These are phyloP conservation scores for Agriopis aurantiaria DNA, from an alignment of 2,888 invertebrate species.

Conservation along the genomic window DNA sequence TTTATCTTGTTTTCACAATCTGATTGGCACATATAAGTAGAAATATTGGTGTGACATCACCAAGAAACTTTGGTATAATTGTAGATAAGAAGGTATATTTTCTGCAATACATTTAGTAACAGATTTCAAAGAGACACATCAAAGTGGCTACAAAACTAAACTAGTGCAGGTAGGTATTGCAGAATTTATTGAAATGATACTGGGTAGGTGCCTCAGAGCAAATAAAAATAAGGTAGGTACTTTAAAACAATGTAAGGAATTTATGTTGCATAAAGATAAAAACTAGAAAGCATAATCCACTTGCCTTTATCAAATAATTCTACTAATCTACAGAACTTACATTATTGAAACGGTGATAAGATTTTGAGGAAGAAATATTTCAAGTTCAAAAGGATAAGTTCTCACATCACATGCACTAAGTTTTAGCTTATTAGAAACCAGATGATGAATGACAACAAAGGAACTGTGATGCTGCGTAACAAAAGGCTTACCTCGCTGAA, in stretches of 20 bases:
- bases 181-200: background rate
- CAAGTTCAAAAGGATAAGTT: conserved; percentile 4
- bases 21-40: too few species aligned
- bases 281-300: conserved; percentile 23
- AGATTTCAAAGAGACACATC: background rate
- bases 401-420: conserved; percentile 19
- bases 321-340: conserved; percentile 27
- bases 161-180: background rate
- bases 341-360: conserved; percentile 23
- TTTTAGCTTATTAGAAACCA: conserved; percentile 19
- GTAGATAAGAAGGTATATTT: background rate
- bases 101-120: background rate
- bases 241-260: conserved; percentile 14
- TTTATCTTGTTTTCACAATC: too few species aligned
- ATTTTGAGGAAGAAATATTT: conserved; percentile 4
- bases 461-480: conserved; percentile 44
- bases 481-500: conserved; percentile 90
- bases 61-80: too few species aligned
- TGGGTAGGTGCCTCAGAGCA: background rate
- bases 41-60: too few species aligned
- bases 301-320: conserved; percentile 25
- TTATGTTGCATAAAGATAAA: conserved; percentile 11
- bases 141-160: background rate
- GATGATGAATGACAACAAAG: conserved; percentile 37
- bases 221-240: background rate